Conservation (phyloP, 2,797 vertebrate species). For the Cetoscarus ocellatus region DNA sequence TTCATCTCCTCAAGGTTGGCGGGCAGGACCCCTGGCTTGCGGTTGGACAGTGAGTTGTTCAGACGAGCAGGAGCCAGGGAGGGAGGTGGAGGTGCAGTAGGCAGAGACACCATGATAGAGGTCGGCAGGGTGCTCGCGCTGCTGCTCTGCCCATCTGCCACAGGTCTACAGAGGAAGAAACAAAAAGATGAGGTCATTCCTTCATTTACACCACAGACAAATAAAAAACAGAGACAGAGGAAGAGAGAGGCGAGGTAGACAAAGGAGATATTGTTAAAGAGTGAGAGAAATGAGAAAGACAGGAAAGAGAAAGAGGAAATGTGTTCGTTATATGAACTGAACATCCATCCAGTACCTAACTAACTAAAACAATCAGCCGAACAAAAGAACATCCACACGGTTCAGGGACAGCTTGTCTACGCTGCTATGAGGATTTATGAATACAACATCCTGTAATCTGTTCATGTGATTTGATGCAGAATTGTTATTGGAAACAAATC, state of each 20-base stretch:
- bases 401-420: conserved; percentile 58
- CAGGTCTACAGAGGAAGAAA: conserved; percentile 79
- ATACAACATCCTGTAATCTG: conserved; percentile 71
- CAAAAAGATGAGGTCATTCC: conserved; percentile 14
- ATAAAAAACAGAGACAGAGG: conserved; percentile 26
- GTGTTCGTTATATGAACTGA: conserved; percentile 26
- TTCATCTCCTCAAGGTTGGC: conserved; percentile 97
- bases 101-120: conserved; percentile 84
- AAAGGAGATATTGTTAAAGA: conserved; percentile 23
- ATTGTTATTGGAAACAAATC: conserved; percentile 74
- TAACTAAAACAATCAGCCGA: conserved; percentile 59
- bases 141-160: conserved; percentile 89
- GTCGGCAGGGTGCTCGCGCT: conserved; percentile 79
- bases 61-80: conserved; percentile 73
- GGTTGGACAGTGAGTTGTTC: conserved; percentile 81
- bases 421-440: conserved; percentile 22
- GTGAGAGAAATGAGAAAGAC: conserved; percentile 24
- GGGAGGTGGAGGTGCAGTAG: conserved; percentile 66
- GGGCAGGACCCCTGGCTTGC: conserved; percentile 92
- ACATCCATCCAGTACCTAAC: conserved; percentile 52
- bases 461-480: conserved; percentile 49
- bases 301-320: conserved; percentile 45
- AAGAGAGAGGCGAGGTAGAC: conserved; percentile 13
- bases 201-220: background rate
- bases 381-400: conserved; percentile 35